phyloP scores from a whole-genome alignment of 2,888 invertebrate genomes.

The Lycophotia porphyrea region DNA sequence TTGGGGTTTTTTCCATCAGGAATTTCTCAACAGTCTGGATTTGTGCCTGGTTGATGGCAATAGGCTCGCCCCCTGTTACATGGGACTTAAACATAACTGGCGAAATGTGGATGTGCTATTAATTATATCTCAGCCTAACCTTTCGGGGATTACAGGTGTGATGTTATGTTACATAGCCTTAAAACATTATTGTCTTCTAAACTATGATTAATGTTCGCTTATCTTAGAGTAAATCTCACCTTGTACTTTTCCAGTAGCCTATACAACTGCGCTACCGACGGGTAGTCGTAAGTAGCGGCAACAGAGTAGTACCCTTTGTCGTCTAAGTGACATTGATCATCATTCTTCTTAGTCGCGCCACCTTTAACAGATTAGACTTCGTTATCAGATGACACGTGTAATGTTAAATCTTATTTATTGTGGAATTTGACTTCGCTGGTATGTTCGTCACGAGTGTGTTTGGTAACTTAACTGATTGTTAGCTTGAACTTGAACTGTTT shows the following conservation, averaged over 20 bases:
- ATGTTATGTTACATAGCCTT: neutral
- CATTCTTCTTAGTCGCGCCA: constrained; percentile 92
- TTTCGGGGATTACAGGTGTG: too few species aligned
- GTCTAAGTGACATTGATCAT: constrained; percentile 93
- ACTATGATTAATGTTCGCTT: neutral
- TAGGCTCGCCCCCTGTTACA: too few species aligned
- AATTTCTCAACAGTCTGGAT: too few species aligned
- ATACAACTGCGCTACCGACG: constrained; percentile 95
- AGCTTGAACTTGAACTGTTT: constrained; percentile 16
- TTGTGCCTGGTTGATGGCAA: too few species aligned
- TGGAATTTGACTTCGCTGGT: constrained; percentile 39
- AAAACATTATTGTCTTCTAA: neutral
- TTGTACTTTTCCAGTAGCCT: constrained; percentile 92
- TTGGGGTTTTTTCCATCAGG: too few species aligned
- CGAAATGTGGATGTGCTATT: too few species aligned
- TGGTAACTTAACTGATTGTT: constrained; percentile 34
- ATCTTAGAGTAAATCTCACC: constrained; percentile 75
- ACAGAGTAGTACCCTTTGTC: constrained; percentile 92
- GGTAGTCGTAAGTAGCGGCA: constrained; percentile 93
- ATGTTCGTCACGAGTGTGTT: constrained; percentile 23
- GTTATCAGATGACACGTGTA: constrained; percentile 51
- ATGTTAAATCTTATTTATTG: constrained; percentile 47
- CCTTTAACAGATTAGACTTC: constrained; percentile 78
- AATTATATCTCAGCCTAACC: too few species aligned
- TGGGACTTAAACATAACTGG: too few species aligned